These are phyloP conservation scores for Phortica okadai DNA, from an alignment of 2,888 invertebrate species.

Conservation along the genomic window DNA sequence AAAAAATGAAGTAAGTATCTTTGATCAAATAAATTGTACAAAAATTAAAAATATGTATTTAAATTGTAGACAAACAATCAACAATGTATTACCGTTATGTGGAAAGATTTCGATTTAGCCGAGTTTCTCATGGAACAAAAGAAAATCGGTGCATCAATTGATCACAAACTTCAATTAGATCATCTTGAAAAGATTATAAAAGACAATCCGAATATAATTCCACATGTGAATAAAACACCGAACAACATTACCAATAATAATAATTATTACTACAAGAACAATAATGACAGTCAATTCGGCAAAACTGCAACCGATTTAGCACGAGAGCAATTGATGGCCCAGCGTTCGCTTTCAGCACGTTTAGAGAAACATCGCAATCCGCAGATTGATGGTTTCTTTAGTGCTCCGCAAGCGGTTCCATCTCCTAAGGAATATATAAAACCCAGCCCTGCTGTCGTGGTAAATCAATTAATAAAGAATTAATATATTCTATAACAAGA, in stretches of 20 bases:
- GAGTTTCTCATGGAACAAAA: conserved; percentile 73
- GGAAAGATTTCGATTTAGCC: conserved; percentile 72
- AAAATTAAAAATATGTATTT: conserved; percentile 25
- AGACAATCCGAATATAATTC: conserved; percentile 44
- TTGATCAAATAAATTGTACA: neutral
- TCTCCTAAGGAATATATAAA: neutral
- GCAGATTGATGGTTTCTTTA: conserved; percentile 26
- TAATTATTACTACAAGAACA: conserved; percentile 50
- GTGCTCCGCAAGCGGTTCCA: conserved; percentile 33
- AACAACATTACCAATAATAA: conserved; percentile 46
- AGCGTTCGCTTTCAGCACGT: conserved; percentile 62
- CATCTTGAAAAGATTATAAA: conserved; percentile 72
- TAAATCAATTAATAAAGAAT: neutral
- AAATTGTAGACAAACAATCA: conserved; percentile 62
- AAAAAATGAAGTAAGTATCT: conserved; percentile 61
- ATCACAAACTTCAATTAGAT: conserved; percentile 68
- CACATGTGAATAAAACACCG: neutral
- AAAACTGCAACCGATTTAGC: conserved; percentile 60
- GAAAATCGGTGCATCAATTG: conserved; percentile 71
- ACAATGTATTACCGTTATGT: conserved; percentile 72
- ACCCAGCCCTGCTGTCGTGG: neutral
- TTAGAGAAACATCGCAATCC: conserved; percentile 63
- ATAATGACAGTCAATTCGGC: conserved; percentile 53
- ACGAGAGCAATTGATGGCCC: conserved; percentile 62
- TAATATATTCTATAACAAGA: neutral